These are phyloP conservation scores for Pasiphila rectangulata DNA, from an alignment of 2,888 invertebrate genomes.

Conservation along the genomic window DNA sequence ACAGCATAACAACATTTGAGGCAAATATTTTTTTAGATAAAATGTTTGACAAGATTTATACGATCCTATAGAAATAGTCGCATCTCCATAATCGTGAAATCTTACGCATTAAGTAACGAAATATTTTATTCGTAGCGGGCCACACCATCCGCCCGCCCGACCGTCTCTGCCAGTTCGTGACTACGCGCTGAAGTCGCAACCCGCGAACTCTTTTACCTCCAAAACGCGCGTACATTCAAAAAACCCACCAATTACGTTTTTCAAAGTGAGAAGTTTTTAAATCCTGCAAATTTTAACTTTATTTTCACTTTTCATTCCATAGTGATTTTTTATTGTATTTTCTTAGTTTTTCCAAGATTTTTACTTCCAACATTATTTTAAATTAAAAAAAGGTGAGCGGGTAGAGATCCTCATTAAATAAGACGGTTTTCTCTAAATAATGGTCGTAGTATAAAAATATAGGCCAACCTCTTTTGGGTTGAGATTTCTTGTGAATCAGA, in stretches of 20 bases:
- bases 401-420: constrained; percentile 1
- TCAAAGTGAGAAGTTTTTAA: constrained; percentile 11
- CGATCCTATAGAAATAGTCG: no score
- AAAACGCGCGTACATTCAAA: constrained; percentile 55
- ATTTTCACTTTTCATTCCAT: neutral
- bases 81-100: neutral
- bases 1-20: no score
- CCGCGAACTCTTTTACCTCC: constrained; percentile 42
- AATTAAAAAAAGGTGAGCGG: constrained; percentile 12
- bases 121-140: constrained; percentile 5
- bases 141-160: constrained; percentile 24
- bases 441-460: constrained; percentile 3
- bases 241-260: constrained; percentile 18
- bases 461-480: constrained; percentile 1
- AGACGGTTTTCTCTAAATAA: neutral
- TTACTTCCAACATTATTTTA: neutral
- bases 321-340: neutral
- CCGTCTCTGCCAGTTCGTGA: constrained; percentile 31
- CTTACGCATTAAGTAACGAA: neutral
- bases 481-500: neutral
- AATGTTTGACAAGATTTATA: no score
- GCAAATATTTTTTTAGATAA: no score
- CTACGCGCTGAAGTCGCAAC: constrained; percentile 29
- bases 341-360: neutral
- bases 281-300: neutral